These are phyloP conservation scores for Therioaphis trifolii DNA, from an alignment of 2,888 invertebrate species.

Conservation along the genomic window DNA sequence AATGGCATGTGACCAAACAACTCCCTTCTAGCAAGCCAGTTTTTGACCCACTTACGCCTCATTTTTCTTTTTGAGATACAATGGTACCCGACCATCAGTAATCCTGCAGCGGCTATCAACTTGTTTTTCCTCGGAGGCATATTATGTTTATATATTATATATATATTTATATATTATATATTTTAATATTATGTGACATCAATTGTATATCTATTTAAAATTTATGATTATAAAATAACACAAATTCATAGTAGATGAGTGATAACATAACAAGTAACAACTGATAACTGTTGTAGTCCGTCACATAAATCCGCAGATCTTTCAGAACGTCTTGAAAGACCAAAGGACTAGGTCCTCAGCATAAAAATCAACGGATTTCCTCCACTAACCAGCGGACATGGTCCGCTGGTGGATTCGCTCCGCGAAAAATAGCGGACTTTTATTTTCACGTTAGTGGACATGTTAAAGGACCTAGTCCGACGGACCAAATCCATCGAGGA, in stretches of 20 bases:
- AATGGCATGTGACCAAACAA: slow-evolving; percentile 39
- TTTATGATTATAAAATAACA: slow-evolving; percentile 23
- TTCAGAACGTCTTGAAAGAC: no score
- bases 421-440: no score
- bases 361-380: no score
- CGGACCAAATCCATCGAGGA: no score
- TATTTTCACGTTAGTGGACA: no score
- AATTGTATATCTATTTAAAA: no score
- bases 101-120: slow-evolving; percentile 33
- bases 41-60: no score
- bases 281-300: slow-evolving; percentile 23
- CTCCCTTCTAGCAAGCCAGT: slow-evolving; percentile 29
- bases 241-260: slow-evolving; percentile 8
- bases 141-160: slow-evolving; percentile 31
- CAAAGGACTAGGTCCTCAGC: no score
- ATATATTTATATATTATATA: background rate
- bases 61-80: slow-evolving; percentile 26
- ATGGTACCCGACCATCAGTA: slow-evolving; percentile 28
- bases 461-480: no score
- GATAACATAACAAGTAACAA: slow-evolving; percentile 34
- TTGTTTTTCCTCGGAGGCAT: slow-evolving; percentile 29
- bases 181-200: no score
- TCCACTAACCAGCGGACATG: no score
- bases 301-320: slow-evolving; percentile 26
- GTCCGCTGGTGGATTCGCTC: no score